phyloP scores from a whole-genome alignment of 2,797 vertebrate species.

The Micrastur ruficollis region DNA sequence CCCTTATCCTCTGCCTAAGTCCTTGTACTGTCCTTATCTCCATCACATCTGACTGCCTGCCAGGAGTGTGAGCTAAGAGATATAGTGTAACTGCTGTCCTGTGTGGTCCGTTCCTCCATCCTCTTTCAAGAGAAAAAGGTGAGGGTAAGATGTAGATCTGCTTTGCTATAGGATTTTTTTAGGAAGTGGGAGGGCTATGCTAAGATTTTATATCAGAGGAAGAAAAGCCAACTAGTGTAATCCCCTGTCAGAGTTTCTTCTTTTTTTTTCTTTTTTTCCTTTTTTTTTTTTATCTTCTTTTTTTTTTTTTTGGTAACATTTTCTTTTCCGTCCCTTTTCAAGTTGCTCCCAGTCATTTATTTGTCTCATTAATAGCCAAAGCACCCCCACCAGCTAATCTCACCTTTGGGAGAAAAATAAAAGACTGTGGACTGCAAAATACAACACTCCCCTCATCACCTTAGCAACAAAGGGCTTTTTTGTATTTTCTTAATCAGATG shows the following conservation, averaged over 20 bases:
- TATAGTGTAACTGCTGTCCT: background rate
- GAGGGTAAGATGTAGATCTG: background rate
- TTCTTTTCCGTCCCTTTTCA: background rate
- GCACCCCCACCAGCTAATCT: background rate
- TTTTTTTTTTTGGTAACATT: background rate
- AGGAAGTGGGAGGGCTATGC: background rate
- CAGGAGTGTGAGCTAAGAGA: background rate
- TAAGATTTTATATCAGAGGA: background rate
- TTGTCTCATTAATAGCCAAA: background rate
- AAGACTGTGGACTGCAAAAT: background rate
- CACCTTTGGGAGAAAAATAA: background rate
- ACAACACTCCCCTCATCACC: background rate
- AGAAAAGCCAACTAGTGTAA: background rate
- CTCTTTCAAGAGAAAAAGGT: background rate
- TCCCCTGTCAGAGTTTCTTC: background rate
- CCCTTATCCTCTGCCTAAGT: slow-evolving; percentile 6
- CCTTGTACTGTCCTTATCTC: slow-evolving; percentile 18
- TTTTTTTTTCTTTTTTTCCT: background rate
- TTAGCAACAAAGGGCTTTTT: background rate
- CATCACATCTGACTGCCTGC: background rate
- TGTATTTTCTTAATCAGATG: background rate
- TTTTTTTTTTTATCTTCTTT: accelerated
- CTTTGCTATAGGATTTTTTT: background rate
- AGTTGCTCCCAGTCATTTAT: background rate
- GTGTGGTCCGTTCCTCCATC: background rate